phyloP scores from a whole-genome alignment of 1,140 invertebrate genomes.

The Orussus abietinus region DNA sequence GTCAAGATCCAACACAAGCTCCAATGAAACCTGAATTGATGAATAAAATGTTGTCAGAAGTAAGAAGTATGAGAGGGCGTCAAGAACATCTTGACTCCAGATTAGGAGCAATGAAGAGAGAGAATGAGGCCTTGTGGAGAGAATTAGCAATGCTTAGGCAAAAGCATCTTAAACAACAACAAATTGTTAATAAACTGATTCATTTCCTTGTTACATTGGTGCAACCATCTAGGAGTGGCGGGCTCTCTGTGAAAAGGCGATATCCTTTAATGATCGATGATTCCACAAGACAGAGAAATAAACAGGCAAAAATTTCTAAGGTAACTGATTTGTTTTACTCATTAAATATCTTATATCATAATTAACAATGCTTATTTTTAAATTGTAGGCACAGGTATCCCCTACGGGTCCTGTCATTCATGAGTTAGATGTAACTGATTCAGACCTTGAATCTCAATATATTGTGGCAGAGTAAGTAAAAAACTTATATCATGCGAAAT shows the following conservation, averaged over 20 bases:
- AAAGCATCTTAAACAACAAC: constrained; percentile 94
- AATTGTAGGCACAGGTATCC: constrained; percentile 33
- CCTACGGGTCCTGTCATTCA: constrained; percentile 47
- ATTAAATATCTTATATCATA: too few relatives aligned
- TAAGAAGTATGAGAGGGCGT: constrained; percentile 81
- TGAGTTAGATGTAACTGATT: constrained; percentile 43
- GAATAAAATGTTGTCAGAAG: constrained; percentile 78
- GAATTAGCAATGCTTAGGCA: constrained; percentile 86
- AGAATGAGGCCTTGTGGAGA: constrained; percentile 94
- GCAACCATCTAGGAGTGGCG: constrained; percentile 64
- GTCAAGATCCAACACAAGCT: constrained; percentile 36
- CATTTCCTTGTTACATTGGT: constrained; percentile 90
- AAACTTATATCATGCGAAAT: neutral
- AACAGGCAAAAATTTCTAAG: constrained; percentile 49
- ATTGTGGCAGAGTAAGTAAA: constrained; percentile 43
- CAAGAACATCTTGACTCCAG: constrained; percentile 85
- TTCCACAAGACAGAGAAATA: constrained; percentile 47
- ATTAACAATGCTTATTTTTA: constrained; percentile 6
- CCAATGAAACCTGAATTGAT: constrained; percentile 66
- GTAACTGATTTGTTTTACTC: constrained; percentile 22
- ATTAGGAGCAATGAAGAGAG: constrained; percentile 84
- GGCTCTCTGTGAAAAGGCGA: constrained; percentile 66
- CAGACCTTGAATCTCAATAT: constrained; percentile 41
- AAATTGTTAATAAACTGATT: constrained; percentile 96
- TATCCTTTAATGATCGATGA: constrained; percentile 74